A percentile compares a stretch with the other conserved stretches of the same genome.
phyloP scores from a whole-genome alignment of 1,140 invertebrate species.

The Dufourea novaeangliae region DNA sequence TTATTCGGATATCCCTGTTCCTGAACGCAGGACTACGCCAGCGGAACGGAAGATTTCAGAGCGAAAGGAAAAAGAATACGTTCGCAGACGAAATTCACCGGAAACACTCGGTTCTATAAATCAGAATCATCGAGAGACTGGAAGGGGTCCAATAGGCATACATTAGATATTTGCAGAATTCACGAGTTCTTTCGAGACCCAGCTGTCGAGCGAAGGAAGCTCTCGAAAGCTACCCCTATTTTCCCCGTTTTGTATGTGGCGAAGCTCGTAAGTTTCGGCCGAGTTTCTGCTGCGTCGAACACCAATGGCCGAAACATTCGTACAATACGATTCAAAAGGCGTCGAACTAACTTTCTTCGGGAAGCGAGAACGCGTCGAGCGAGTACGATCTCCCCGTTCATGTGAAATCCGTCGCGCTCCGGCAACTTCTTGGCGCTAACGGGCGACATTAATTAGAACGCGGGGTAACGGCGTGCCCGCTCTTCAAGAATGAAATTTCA shows the following conservation, averaged over 20 bases:
- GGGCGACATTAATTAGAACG: conserved; percentile 25
- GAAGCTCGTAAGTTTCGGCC: conserved; percentile 54
- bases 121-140: conserved; percentile 28
- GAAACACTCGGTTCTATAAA: conserved; percentile 24
- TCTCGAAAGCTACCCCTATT: conserved; percentile 30
- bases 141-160: conserved; percentile 28
- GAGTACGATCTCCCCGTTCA: not conserved
- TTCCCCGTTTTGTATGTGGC: conserved; percentile 49
- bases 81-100: not conserved
- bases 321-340: conserved; percentile 40
- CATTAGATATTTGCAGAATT: conserved; percentile 46
- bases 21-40: too few relatives aligned
- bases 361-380: conserved; percentile 10
- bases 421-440: conserved; percentile 24
- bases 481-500: not conserved
- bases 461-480: not conserved
- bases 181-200: conserved; percentile 50
- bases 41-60: not conserved
- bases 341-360: conserved; percentile 40
- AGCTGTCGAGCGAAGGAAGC: conserved; percentile 30
- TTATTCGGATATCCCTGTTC: too few relatives aligned
- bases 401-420: conserved; percentile 8
- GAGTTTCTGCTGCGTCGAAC: conserved; percentile 61
- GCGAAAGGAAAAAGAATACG: not conserved
- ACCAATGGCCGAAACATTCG: conserved; percentile 57